phyloP scores from a whole-genome alignment of 2,888 invertebrate genomes.

The Scaeva pyrastri region DNA sequence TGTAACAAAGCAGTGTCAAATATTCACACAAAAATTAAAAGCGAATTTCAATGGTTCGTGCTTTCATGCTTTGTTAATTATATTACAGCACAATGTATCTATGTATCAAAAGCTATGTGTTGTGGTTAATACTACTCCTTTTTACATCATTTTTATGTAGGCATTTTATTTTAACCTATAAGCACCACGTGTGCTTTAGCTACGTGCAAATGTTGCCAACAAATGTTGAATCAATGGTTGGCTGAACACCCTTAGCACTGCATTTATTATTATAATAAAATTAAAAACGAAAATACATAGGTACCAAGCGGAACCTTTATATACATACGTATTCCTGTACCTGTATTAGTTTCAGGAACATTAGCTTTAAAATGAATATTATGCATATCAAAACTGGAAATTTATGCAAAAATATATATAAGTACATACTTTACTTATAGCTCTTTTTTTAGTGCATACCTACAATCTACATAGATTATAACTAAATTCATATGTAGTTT shows the following conservation, averaged over 20 bases:
- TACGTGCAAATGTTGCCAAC: conserved; percentile 12
- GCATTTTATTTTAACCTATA: background rate
- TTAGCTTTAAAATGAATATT: background rate
- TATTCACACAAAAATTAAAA: conserved; percentile 55
- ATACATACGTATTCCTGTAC: too few species aligned
- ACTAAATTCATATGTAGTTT: too few species aligned
- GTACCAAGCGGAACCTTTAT: background rate
- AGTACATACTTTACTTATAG: too few species aligned
- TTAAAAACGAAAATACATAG: too few species aligned
- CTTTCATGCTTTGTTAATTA: conserved; percentile 53
- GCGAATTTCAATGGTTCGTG: conserved; percentile 35
- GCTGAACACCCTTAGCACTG: conserved; percentile 10
- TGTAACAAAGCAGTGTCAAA: conserved; percentile 49
- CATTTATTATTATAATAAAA: conserved; percentile 2
- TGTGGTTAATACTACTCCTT: conserved; percentile 6
- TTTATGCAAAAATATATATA: conserved; percentile 9
- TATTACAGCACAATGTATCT: conserved; percentile 13
- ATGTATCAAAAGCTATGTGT: background rate
- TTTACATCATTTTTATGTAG: conserved; percentile 8
- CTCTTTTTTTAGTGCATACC: background rate
- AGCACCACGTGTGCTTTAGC: conserved; percentile 15
- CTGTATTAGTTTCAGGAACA: conserved; percentile 6
- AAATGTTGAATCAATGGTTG: conserved; percentile 5
- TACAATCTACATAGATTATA: too few species aligned
- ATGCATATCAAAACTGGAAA: background rate